Evolutionary conservation across 2,888 invertebrate genomes (phyloP).

Genomic region (Ctena decussata): DNA sequence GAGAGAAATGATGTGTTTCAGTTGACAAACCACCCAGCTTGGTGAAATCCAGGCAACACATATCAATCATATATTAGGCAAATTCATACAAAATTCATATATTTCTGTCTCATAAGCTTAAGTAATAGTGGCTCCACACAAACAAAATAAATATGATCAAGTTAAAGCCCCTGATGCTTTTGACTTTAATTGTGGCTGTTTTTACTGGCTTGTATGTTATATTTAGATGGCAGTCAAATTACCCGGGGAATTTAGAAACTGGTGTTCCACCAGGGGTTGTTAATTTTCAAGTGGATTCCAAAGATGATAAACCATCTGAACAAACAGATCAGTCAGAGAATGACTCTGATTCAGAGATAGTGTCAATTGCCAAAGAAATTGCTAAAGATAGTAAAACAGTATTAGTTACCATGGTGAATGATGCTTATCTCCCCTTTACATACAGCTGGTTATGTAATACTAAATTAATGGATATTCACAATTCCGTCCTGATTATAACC

Average conservation of each 20-base stretch:
- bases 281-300: not conserved
- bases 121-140: too few species aligned
- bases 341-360: slow-evolving; percentile 7
- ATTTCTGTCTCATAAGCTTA: too few species aligned
- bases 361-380: slow-evolving; percentile 58
- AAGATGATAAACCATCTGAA: not conserved
- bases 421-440: slow-evolving; percentile 74
- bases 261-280: not conserved
- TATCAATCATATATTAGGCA: too few species aligned
- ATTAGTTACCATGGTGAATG: slow-evolving; percentile 73
- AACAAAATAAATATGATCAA: not conserved
- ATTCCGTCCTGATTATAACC: slow-evolving; percentile 72
- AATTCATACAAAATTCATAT: too few species aligned
- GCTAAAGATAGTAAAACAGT: slow-evolving; percentile 53
- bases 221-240: not conserved
- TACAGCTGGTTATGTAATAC: slow-evolving; percentile 78
- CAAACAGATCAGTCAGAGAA: not conserved
- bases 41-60: too few species aligned
- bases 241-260: too few species aligned
- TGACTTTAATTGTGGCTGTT: not conserved
- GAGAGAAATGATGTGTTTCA: too few species aligned
- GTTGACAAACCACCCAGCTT: too few species aligned
- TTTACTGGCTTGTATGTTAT: not conserved
- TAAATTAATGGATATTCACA: slow-evolving; percentile 70
- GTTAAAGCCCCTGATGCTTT: not conserved